Base-by-base conservation (phyloP, 2,888 invertebrate species). In the Ashinkailepas kermadecensis region DNA sequence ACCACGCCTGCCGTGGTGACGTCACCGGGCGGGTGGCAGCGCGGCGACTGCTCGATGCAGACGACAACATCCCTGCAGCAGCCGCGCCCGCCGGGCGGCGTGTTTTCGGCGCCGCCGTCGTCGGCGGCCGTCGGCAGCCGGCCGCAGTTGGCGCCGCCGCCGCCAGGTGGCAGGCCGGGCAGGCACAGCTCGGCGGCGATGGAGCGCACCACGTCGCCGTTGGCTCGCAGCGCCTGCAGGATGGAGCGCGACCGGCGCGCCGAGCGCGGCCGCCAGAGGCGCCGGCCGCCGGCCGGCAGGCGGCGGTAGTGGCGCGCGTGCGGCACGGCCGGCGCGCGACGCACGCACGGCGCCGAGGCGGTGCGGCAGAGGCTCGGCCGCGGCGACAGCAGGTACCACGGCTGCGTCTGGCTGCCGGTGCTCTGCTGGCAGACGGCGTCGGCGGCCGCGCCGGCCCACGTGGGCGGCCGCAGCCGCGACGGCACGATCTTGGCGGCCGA, bases 401-500 rank as follows among this genome's bases (percentile, higher is more conserved):
- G 74, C 54, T 54, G 74, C 54, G 74, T 74, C 74, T 74, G 74
- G 7, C 23, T 54, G 74, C 39, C 74, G 54, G 74, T 18, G 74
- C 74, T 74, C 54, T 54, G 54, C 56, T 74, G 74, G 56, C 39
- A 21, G 18, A 10, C 21, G 18, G 54, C 74, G 7, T 9, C 59
- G 54, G 54, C 74, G 4, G 56, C 56, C 18, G 56, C 18, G 15
- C 21, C 21, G 6, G 9, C 56, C 56, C 23, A 12, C 54, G 25
- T 18, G 9, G 21, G 0, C 56, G 25, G 18, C 1, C 84, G 81
- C 80, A 84, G 83, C 18, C 84, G 78, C 56, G 95, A 94, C 0
- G 95, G 95, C 23, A 95, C 94, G 81, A 97, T 95, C 87, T 94
- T 94, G 3, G 96, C 95, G 0, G 97, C 95, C 83, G 95, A 95